Conservation (phyloP, 2,113 vertebrate species). For the Vulpes lagopus region DNA sequence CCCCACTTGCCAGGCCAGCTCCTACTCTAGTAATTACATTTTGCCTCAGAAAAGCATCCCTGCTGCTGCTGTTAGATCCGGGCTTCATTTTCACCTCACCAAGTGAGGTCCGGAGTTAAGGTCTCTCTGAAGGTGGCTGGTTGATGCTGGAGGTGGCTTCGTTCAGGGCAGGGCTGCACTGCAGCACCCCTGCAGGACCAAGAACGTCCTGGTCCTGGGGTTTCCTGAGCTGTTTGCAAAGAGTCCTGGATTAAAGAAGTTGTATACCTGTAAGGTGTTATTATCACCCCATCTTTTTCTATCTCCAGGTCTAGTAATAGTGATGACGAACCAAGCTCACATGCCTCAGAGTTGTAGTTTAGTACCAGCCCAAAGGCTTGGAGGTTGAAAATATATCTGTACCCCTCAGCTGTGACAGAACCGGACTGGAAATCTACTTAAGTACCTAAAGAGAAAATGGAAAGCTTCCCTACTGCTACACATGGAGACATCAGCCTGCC, state of each 20-base stretch:
- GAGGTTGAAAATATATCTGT: constrained; percentile 43
- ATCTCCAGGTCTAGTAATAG: not conserved
- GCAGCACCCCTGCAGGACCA: not conserved
- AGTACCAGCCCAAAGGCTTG: not conserved
- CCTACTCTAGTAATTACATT: constrained; percentile 73
- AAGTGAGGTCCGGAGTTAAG: not conserved
- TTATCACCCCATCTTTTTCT: constrained; percentile 68
- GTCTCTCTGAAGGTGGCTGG: not conserved
- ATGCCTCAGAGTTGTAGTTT: not conserved
- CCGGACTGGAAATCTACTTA: constrained; percentile 51
- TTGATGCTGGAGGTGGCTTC: not conserved
- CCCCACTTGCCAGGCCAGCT: not conserved
- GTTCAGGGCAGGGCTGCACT: not conserved
- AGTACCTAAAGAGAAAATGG: constrained; percentile 46
- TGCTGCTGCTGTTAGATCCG: not conserved
- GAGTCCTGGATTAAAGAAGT: constrained; percentile 62
- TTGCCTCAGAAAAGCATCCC: constrained; percentile 28
- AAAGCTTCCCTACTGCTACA: not conserved
- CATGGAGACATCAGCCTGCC: rapidly evolving
- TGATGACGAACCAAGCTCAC: not conserved
- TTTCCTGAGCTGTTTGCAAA: constrained; percentile 6
- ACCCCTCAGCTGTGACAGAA: constrained; percentile 31
- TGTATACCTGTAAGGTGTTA: constrained; percentile 46
- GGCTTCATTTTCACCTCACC: constrained; percentile 64
- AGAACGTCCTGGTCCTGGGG: not conserved